Conservation (phyloP, 2,113 vertebrate genomes). For the Falcunculus frontatus region DNA sequence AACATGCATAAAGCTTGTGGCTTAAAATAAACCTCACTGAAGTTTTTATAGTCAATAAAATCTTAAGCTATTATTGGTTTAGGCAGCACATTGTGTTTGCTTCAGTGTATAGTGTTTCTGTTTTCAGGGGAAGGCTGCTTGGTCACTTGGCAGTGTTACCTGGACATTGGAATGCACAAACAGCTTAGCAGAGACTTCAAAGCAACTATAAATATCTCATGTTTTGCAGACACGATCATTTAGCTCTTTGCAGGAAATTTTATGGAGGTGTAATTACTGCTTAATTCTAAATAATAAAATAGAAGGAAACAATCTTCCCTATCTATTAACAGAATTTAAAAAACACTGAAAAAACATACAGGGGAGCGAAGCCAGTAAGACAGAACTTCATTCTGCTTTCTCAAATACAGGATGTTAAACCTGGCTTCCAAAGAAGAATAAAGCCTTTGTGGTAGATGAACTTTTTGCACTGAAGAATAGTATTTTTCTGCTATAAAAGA, state of each 20-base stretch:
- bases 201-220: neutral
- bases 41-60: neutral
- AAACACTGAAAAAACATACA: neutral
- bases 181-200: neutral
- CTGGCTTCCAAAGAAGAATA: neutral
- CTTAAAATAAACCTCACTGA: slow-evolving; percentile 26
- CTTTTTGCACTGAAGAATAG: neutral
- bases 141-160: slow-evolving; percentile 36
- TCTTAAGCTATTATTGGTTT: neutral
- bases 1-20: neutral
- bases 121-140: neutral
- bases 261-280: neutral
- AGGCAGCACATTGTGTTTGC: slow-evolving; percentile 1
- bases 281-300: neutral
- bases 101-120: neutral
- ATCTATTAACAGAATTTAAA: neutral
- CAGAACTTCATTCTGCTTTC: neutral
- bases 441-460: neutral
- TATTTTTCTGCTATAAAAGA: neutral
- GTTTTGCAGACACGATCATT: neutral
- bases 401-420: neutral
- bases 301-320: neutral
- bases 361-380: neutral
- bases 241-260: neutral
- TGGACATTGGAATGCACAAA: neutral